phyloP scores from a whole-genome alignment of 2,888 invertebrate genomes.

The Ashinkailepas kermadecensis region DNA sequence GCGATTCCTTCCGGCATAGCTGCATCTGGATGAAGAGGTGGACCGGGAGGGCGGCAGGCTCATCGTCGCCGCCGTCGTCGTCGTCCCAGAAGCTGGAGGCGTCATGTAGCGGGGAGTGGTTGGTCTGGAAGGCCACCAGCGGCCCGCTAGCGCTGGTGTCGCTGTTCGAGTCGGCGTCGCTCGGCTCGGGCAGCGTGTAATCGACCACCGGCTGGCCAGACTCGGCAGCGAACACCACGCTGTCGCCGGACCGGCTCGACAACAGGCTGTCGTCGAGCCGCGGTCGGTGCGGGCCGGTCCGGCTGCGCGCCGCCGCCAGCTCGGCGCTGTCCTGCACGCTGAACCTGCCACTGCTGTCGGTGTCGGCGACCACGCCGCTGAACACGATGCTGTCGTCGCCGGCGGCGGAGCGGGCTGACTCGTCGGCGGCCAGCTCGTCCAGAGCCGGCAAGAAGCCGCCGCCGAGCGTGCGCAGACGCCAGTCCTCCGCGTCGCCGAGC shows the following conservation, averaged over 20 bases:
- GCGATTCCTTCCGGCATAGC: conserved; percentile 75
- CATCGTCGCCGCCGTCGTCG: neutral
- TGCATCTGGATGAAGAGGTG: conserved; percentile 98
- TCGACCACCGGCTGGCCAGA: neutral
- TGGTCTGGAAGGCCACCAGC: conserved; percentile 13
- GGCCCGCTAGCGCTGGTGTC: neutral
- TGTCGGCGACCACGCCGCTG: neutral
- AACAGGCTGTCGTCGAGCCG: neutral
- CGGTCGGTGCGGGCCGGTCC: neutral
- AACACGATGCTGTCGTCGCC: conserved; percentile 8
- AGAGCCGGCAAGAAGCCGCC: conserved; percentile 8
- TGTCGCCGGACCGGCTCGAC: neutral
- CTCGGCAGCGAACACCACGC: conserved; percentile 14
- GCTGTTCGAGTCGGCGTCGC: neutral
- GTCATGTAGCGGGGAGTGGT: neutral
- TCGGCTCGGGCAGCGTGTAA: neutral
- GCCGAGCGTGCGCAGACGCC: neutral
- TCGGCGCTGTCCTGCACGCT: conserved; percentile 5
- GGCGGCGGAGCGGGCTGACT: neutral
- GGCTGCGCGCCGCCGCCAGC: neutral
- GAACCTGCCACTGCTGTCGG: neutral
- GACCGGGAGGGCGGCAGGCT: neutral
- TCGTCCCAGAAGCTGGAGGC: conserved; percentile 23
- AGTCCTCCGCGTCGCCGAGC: neutral
- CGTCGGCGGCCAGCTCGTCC: neutral